A percentile compares a stretch with the other conserved stretches of the same genome.
Evolutionary conservation across 92 coral and sea anemone species (phyloP).

Genomic region (Zoanthus solanderi): DNA sequence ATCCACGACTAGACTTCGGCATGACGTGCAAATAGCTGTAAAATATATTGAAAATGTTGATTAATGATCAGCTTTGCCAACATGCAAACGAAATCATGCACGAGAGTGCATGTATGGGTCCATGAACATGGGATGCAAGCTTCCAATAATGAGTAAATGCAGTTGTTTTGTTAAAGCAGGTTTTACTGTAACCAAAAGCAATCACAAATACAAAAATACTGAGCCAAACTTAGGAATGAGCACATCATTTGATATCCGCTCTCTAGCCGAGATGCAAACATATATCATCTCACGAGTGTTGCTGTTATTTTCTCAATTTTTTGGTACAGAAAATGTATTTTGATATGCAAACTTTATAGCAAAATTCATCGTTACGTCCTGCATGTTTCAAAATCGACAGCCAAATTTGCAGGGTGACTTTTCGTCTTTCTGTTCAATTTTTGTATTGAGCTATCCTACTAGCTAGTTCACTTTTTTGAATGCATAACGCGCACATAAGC

Average conservation of each 20-base stretch:
- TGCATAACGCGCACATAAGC: neutral
- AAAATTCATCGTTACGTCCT: conserved; percentile 15
- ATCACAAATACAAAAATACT: conserved; percentile 12
- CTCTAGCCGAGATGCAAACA: conserved; percentile 3
- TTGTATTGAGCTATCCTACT: conserved; percentile 3
- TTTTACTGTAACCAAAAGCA: too few relatives aligned
- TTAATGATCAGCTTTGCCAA: neutral
- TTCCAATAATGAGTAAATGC: neutral
- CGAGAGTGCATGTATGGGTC: neutral
- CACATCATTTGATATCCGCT: conserved; percentile 1
- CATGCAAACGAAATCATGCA: neutral
- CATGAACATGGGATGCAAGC: neutral
- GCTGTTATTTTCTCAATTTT: neutral
- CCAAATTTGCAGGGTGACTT: neutral
- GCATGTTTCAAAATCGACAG: conserved; percentile 3
- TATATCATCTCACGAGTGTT: conserved; percentile 4
- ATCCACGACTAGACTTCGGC: conserved; percentile 17
- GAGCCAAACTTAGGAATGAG: conserved; percentile 1
- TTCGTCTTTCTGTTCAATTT: conserved; percentile 1
- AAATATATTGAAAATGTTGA: neutral
- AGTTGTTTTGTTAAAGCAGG: neutral
- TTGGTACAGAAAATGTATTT: conserved; percentile 2
- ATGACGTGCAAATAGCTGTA: conserved; percentile 20
- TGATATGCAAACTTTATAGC: neutral
- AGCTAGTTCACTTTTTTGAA: neutral